A percentile compares a stretch with the other conserved stretches of the same genome.
Evolutionary conservation across 2,888 invertebrate genomes (phyloP).

Genomic region (Phalera bucephala): DNA sequence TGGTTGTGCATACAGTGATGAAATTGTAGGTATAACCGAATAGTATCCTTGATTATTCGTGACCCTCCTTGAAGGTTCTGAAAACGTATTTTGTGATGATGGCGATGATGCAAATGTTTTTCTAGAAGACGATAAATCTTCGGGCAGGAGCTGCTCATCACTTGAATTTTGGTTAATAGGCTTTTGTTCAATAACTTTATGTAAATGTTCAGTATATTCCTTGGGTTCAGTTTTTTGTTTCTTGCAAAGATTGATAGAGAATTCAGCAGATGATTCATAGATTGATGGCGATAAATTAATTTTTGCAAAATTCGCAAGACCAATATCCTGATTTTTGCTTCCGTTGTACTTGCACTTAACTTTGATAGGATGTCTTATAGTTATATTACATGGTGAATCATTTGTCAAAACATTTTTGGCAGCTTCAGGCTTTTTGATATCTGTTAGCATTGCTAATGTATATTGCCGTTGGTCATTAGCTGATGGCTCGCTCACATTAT

Average conservation of each 20-base stretch:
- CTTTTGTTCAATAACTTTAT: neutral
- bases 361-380: neutral
- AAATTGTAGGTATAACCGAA: constrained; percentile 35
- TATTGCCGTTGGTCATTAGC: constrained; percentile 33
- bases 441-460: constrained; percentile 35
- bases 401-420: neutral
- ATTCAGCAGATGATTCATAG: constrained; percentile 7
- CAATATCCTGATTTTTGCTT: constrained; percentile 1
- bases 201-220: neutral
- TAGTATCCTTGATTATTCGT: constrained; percentile 22
- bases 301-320: constrained; percentile 5
- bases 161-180: neutral
- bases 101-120: constrained; percentile 5
- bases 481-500: constrained; percentile 37
- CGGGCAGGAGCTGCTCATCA: constrained; percentile 27
- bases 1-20: constrained; percentile 37
- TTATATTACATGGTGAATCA: constrained; percentile 1
- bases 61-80: constrained; percentile 6
- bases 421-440: constrained; percentile 1
- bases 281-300: neutral
- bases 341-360: neutral
- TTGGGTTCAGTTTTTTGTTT: constrained; percentile 6
- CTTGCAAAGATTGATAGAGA: constrained; percentile 13
- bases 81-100: constrained; percentile 5
- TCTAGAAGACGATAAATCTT: constrained; percentile 35